A percentile compares a stretch with the other conserved stretches of the same genome.
Conservation (phyloP, 2,888 invertebrate species). For the Melanchra persicariae region DNA sequence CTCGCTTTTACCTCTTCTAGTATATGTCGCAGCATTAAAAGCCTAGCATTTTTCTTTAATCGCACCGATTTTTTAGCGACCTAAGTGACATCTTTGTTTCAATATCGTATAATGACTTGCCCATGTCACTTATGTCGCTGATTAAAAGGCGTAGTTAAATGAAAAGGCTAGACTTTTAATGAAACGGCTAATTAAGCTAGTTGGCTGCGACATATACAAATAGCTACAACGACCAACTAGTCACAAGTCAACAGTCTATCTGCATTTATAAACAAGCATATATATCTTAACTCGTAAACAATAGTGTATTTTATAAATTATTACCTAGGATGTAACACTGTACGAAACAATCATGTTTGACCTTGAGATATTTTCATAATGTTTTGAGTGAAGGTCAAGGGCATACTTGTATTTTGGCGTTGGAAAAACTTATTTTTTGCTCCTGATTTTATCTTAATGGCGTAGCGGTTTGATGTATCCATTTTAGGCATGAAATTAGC, state of each 20-base stretch:
- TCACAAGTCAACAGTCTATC: neutral
- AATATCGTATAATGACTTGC: no score
- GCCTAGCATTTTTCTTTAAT: no score
- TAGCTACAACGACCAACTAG: neutral
- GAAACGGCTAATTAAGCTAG: no score
- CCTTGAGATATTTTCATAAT: slow-evolving; percentile 47
- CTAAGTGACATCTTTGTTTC: no score
- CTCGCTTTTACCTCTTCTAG: neutral
- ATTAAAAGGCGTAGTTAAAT: no score
- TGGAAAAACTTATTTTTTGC: slow-evolving; percentile 39
- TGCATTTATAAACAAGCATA: neutral
- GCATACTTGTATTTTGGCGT: neutral
- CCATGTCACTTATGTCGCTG: no score
- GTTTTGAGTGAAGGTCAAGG: slow-evolving; percentile 40
- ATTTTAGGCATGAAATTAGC: neutral
- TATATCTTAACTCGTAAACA: neutral
- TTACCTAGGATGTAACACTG: slow-evolving; percentile 12
- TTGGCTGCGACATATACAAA: no score
- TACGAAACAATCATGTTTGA: slow-evolving; percentile 24
- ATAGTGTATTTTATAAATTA: neutral
- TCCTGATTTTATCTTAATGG: slow-evolving; percentile 10
- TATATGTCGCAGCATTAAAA: no score
- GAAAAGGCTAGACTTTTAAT: no score
- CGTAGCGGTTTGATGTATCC: neutral
- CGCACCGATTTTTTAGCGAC: no score